Evolutionary conservation across 2,113 vertebrate species (phyloP).

Genomic region (Forbesichthys papilliferus): DNA sequence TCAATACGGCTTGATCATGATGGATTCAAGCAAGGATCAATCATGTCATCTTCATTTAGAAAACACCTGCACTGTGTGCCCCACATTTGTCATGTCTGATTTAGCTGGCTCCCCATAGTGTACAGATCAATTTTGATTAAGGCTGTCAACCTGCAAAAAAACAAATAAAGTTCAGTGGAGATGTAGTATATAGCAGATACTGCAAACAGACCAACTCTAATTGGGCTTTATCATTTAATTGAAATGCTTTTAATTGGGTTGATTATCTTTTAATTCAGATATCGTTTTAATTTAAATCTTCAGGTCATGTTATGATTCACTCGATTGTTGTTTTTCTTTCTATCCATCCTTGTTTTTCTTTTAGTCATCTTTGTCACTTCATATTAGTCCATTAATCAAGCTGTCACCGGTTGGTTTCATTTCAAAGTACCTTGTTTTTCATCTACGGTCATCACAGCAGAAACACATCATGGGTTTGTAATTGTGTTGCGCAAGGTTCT

Average conservation of each 20-base stretch:
- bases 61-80: slow-evolving; percentile 68
- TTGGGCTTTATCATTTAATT: slow-evolving; percentile 16
- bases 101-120: slow-evolving; percentile 61
- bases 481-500: neutral
- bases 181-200: slow-evolving; percentile 52
- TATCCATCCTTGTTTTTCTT: slow-evolving; percentile 5
- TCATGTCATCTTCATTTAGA: slow-evolving; percentile 63
- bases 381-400: slow-evolving; percentile 4
- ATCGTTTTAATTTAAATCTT: slow-evolving; percentile 37
- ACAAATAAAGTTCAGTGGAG: slow-evolving; percentile 57
- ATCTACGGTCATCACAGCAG: neutral
- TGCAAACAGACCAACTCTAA: slow-evolving; percentile 40
- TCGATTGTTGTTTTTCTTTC: neutral
- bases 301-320: neutral
- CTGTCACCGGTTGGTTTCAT: neutral
- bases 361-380: neutral
- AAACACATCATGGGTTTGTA: slow-evolving; percentile 2
- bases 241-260: slow-evolving; percentile 18
- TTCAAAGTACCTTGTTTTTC: neutral
- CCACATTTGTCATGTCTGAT: slow-evolving; percentile 72
- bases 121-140: slow-evolving; percentile 75
- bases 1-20: slow-evolving; percentile 71
- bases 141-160: slow-evolving; percentile 54
- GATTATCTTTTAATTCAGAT: slow-evolving; percentile 38
- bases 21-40: slow-evolving; percentile 68